These are phyloP conservation scores for Pyrgus malvae DNA, from an alignment of 2,888 invertebrate species.

Conservation along the genomic window DNA sequence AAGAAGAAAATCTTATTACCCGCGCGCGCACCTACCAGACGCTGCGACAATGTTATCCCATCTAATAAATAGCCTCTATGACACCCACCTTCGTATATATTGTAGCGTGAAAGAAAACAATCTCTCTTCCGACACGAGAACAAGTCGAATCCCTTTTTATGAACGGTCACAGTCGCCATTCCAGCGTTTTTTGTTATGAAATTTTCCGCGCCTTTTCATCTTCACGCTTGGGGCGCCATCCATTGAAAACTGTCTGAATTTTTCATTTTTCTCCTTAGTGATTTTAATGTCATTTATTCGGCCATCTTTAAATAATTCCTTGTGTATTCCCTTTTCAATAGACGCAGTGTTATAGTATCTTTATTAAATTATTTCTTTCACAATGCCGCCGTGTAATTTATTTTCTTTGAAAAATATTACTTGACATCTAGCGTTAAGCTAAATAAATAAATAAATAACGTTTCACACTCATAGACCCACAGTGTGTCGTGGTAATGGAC, in stretches of 20 bases:
- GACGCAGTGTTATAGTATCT: not conserved
- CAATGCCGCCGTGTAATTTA: not conserved
- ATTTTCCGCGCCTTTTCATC: constrained; percentile 54
- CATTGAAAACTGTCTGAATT: constrained; percentile 37
- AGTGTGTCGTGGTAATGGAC: too few relatives aligned
- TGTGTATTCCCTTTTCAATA: constrained; percentile 16
- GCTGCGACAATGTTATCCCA: constrained; percentile 72
- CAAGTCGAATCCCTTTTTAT: constrained; percentile 69
- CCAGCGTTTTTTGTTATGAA: constrained; percentile 54
- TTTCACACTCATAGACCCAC: too few relatives aligned
- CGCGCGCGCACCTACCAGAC: constrained; percentile 47
- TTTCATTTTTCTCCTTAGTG: constrained; percentile 20
- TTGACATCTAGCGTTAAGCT: too few relatives aligned
- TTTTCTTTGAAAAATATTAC: constrained; percentile 7
- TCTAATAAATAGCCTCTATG: constrained; percentile 75
- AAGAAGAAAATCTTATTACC: constrained; percentile 68
- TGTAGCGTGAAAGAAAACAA: constrained; percentile 65
- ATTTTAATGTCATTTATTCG: constrained; percentile 23
- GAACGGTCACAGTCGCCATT: constrained; percentile 56
- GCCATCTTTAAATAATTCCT: constrained; percentile 19
- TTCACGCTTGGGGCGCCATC: constrained; percentile 40
- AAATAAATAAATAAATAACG: too few relatives aligned
- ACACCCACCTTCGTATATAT: constrained; percentile 56
- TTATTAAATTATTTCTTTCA: constrained; percentile 12
- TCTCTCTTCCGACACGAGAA: constrained; percentile 61